phyloP scores from a whole-genome alignment of 2,888 invertebrate species.

The Podabrus alpinus region DNA sequence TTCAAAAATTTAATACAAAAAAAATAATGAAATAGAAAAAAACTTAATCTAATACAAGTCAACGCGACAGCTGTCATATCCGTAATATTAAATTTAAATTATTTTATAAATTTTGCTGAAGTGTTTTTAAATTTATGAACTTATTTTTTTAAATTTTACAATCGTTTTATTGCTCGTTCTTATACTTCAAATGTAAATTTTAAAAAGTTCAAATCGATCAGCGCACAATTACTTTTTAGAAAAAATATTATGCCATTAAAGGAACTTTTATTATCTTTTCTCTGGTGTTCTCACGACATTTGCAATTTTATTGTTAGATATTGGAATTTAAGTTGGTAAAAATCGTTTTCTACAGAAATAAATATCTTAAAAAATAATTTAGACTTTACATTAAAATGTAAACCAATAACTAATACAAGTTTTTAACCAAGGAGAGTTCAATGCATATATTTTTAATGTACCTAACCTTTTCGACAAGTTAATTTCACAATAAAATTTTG shows the following conservation, averaged over 20 bases:
- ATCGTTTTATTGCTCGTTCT: slow-evolving; percentile 22
- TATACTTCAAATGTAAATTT: slow-evolving; percentile 25
- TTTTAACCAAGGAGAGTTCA: background rate
- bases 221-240: slow-evolving; percentile 21
- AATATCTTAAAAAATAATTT: background rate
- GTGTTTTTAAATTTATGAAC: slow-evolving; percentile 27
- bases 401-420: background rate
- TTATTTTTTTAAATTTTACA: slow-evolving; percentile 24
- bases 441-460: background rate
- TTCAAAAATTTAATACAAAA: slow-evolving; percentile 12
- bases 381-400: background rate
- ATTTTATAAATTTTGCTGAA: slow-evolving; percentile 24
- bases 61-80: slow-evolving; percentile 28
- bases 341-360: background rate
- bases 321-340: slow-evolving; percentile 9
- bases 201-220: slow-evolving; percentile 19
- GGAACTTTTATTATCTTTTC: slow-evolving; percentile 20
- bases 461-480: no score
- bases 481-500: no score
- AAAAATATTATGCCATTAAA: slow-evolving; percentile 26
- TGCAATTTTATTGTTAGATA: slow-evolving; percentile 22
- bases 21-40: slow-evolving; percentile 4
- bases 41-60: slow-evolving; percentile 25
- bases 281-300: slow-evolving; percentile 8
- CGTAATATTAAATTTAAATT: slow-evolving; percentile 30